Conservation (phyloP, 2,888 invertebrate genomes). For the Trichacis sp. region DNA sequence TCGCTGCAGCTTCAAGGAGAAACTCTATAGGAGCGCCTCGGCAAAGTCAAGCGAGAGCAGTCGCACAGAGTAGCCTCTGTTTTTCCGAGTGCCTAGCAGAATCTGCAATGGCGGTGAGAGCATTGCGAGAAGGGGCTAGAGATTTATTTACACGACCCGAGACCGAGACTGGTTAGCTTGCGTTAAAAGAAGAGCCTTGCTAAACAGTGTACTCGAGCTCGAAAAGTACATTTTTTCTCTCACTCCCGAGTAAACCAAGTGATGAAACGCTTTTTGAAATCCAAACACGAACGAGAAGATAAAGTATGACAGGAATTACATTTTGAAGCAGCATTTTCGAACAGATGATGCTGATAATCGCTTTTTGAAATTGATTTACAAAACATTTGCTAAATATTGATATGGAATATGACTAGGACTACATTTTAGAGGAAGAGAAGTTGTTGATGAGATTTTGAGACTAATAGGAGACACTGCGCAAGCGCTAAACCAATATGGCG, state of each 20-base stretch:
- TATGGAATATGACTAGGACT: too few relatives aligned
- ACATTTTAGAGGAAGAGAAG: too few relatives aligned
- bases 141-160: constrained; percentile 24
- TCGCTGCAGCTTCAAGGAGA: constrained; percentile 37
- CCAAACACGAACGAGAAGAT: too few relatives aligned
- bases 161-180: constrained; percentile 13
- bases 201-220: too few relatives aligned
- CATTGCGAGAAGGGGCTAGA: constrained; percentile 10
- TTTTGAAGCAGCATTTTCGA: too few relatives aligned
- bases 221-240: neutral
- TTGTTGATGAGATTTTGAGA: too few relatives aligned
- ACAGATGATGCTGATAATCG: too few relatives aligned
- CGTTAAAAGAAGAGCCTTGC: neutral
- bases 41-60: constrained; percentile 3
- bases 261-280: neutral
- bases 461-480: constrained; percentile 18
- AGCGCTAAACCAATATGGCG: constrained; percentile 38
- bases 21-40: constrained; percentile 29
- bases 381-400: too few relatives aligned
- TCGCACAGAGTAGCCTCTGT: constrained; percentile 31
- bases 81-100: constrained; percentile 17
- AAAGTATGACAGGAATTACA: too few relatives aligned
- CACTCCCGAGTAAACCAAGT: too few relatives aligned
- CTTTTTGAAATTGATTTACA: too few relatives aligned
- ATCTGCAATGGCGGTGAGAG: constrained; percentile 13